A percentile compares a stretch with the other conserved stretches of the same genome.
These are phyloP conservation scores for Octodon degus DNA, from an alignment of 2,113 vertebrate species.

Conservation along the genomic window DNA sequence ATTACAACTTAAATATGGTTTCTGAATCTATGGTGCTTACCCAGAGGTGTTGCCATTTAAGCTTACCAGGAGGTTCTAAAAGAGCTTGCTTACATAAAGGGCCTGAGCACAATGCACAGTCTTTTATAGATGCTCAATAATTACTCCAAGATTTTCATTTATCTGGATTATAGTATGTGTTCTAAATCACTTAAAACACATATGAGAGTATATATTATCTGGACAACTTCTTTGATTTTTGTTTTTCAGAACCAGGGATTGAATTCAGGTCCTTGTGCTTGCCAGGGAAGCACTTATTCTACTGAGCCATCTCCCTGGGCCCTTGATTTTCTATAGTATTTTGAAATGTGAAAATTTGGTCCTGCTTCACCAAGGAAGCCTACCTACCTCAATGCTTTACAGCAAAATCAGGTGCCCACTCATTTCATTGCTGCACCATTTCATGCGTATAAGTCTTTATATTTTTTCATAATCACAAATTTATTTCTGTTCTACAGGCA, in stretches of 20 bases:
- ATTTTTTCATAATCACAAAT: not conserved
- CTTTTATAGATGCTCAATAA: not conserved
- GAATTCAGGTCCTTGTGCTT: too few species aligned
- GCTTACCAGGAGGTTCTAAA: not conserved
- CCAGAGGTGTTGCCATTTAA: not conserved
- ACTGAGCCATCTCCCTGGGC: too few species aligned
- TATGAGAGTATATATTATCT: not conserved
- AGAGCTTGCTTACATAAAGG: not conserved
- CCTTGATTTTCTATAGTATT: not conserved
- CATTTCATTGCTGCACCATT: not conserved
- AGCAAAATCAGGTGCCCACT: not conserved
- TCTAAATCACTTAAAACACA: not conserved
- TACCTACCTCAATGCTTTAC: not conserved
- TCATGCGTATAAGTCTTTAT: not conserved
- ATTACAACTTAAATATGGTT: not conserved
- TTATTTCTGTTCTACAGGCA: not conserved
- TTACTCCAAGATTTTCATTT: not conserved
- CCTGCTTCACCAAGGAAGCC: not conserved
- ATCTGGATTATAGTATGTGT: not conserved
- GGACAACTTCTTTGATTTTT: not conserved
- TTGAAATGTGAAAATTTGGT: not conserved
- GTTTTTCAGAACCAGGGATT: too few species aligned
- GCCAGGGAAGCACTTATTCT: too few species aligned
- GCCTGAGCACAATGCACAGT: not conserved
- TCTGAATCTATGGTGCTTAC: not conserved